Base-by-base conservation (phyloP, 2,888 invertebrate genomes). In the Lithophane socia region DNA sequence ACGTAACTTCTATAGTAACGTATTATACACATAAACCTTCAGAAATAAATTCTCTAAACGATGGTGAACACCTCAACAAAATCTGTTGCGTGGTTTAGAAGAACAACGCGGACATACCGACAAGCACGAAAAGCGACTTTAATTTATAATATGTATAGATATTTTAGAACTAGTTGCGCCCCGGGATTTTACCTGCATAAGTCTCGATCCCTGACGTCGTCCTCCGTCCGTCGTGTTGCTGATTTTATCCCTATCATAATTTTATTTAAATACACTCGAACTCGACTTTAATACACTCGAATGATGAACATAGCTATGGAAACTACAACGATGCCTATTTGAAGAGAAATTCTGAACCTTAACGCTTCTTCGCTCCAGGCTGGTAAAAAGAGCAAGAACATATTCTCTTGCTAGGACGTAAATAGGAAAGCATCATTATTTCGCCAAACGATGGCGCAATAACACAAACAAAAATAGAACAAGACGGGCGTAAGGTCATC, bases 401-500 rank as follows among this genome's bases (percentile, higher is more conserved):
- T 79, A 42, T 86, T 75, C 37, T 24, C 54, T 49, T 78, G 64
- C 42, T 75, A 78, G 56, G 77, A 71, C 80, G 66, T 81, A 70
- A 79, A 86, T 89, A 91, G 84, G 71, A 84, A 77, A 86, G 79
- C 76, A 77, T 86, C 77, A 84, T 88, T 88, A 86, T 87, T 86
- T 87, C 70, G 84, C 76, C 84, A 85, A 82, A 84, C 89, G 81
- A 86, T 91, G 88, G 86, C 86, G 88, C 84, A 90, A 89, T 89
- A 84, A 88, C 80, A 80, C 84, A 77, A 73, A 88, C 90, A 75
- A 90, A 88, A 93, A 92, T 92, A 91, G 90, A 89, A 87, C 81
- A 72, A 74, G 77, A 89, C 81, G 73, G 75, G 69, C 63, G 56
- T 77, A 80, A 81, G 75, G 79, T 83, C 80, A 79, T 84, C 80